phyloP scores from a whole-genome alignment of 2,888 invertebrate species.

The Liposcelis brunnea region DNA sequence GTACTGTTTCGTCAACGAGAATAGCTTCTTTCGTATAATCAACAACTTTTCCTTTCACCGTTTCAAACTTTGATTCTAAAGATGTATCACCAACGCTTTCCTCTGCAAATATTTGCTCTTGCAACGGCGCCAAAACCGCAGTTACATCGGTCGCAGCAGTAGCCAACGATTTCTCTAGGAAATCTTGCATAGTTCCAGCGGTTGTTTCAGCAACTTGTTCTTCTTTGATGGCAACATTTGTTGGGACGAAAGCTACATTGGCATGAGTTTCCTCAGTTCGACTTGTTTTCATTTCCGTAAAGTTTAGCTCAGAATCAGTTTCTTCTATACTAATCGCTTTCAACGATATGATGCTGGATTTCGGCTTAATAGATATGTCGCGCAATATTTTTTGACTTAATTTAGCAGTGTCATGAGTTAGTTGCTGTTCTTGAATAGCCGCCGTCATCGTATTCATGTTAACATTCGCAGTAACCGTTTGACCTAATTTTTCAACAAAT shows the following conservation, averaged over 20 bases:
- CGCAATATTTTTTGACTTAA: background rate
- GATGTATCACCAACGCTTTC: too few species aligned
- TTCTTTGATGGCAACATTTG: background rate
- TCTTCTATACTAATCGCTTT: background rate
- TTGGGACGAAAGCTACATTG: background rate
- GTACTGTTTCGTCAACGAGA: conserved; percentile 4
- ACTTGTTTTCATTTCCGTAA: background rate
- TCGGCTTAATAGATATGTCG: background rate
- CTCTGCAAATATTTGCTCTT: too few species aligned
- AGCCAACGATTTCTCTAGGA: background rate
- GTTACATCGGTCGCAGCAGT: too few species aligned
- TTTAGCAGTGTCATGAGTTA: background rate
- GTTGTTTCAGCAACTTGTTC: background rate
- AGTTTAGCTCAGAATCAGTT: background rate
- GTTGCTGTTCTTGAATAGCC: conserved; percentile 1
- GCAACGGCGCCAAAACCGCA: too few species aligned
- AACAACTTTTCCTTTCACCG: too few species aligned
- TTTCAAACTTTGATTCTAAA: too few species aligned
- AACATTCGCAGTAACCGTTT: background rate
- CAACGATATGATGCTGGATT: background rate
- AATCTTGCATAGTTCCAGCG: background rate
- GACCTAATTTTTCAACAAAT: background rate
- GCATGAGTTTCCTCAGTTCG: background rate
- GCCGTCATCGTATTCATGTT: background rate
- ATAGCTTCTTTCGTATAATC: conserved; percentile 1